Percentiles rank a stretch among this genome's conserved stretches.
Conservation (phyloP, 2,888 invertebrate species). For the Elysia crispata region DNA sequence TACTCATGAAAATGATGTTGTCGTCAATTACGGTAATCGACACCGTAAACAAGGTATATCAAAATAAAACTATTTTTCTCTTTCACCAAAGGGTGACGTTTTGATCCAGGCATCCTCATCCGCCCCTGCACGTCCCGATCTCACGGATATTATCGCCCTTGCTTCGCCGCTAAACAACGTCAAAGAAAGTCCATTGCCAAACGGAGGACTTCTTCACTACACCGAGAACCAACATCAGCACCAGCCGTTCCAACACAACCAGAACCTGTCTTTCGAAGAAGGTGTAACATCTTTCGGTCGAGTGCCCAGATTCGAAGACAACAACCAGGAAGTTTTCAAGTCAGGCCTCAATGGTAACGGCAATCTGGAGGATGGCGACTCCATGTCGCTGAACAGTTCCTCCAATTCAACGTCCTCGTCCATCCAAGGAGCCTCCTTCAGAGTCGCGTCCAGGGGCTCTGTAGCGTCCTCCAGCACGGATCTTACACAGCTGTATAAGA, state of each 20-base stretch:
- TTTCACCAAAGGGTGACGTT: slow-evolving; percentile 5
- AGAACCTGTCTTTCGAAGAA: slow-evolving; percentile 51
- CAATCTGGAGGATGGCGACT: slow-evolving; percentile 14
- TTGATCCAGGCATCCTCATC: slow-evolving; percentile 26
- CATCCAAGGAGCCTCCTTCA: slow-evolving; percentile 37
- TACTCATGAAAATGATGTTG: slow-evolving; percentile 33
- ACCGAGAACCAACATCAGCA: too few species aligned
- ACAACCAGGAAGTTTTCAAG: slow-evolving; percentile 41
- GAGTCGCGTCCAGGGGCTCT: neutral
- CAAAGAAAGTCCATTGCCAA: slow-evolving; percentile 9
- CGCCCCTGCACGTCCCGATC: slow-evolving; percentile 2
- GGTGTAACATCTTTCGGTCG: slow-evolving; percentile 57
- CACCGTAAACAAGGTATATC: neutral
- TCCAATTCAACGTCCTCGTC: slow-evolving; percentile 5
- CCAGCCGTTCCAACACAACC: neutral
- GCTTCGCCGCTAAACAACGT: neutral
- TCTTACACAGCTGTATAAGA: neutral
- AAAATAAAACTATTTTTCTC: neutral
- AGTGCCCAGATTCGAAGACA: slow-evolving; percentile 21
- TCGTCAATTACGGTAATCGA: neutral
- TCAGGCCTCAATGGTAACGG: slow-evolving; percentile 40
- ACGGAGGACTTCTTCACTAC: slow-evolving; percentile 12
- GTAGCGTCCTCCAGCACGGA: neutral
- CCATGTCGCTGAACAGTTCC: slow-evolving; percentile 47
- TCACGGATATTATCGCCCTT: slow-evolving; percentile 40